Base-by-base conservation (phyloP, 2,113 vertebrate species). In the Irena cyanogastra region DNA sequence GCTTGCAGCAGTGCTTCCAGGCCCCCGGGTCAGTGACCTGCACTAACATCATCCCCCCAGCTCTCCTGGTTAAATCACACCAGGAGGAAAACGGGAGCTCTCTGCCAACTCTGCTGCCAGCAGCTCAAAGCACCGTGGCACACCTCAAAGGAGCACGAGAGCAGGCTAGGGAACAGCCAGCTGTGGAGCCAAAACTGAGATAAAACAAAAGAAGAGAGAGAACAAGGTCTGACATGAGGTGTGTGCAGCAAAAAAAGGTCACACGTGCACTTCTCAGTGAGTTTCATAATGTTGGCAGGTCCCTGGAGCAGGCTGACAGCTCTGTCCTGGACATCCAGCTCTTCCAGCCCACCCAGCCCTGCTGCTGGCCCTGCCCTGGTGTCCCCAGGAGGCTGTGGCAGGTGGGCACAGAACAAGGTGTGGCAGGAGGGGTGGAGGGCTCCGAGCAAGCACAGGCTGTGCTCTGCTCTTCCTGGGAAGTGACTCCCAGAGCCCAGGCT, bases 61-160 rank as follows among this genome's bases (percentile, higher is more conserved):
- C 68, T 88, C 59, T 35, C 63, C 30, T 1, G 35, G 50, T 75
- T 84, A 53, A 91, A 81, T 64, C 68, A n/a, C 42, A 30, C 50
- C 4, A 3, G 30, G 52, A 81, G 42, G 41, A 69, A 84, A 87
- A n/a, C 0, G 4, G 33, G 61, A 89, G 45, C 28, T 19, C 7
- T 44, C 64, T 81, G 79, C 78, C 92, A 93, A 2, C 33, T 78
- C 50, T 53, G 41, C 57, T 64, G 74, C 31, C 42, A 87, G 76
- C 64, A 72, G 60, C 70, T 76, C 59, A 20, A 27, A 82, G 82
- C 77, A 81, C 63, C 60, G 26, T 19, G 44, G 69, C 33, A 35
- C 83, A 49, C 52, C 87, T 93, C 90, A 90, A 79, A 74, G 81
- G 44, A 94, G 71, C 84, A 78, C 31, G 76, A 93, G 90, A 90